Evolutionary conservation across 1,140 invertebrate genomes (phyloP), one percentile per base, ranked within the genome.

Genomic region (Druon quercuslanigerum): DNA sequence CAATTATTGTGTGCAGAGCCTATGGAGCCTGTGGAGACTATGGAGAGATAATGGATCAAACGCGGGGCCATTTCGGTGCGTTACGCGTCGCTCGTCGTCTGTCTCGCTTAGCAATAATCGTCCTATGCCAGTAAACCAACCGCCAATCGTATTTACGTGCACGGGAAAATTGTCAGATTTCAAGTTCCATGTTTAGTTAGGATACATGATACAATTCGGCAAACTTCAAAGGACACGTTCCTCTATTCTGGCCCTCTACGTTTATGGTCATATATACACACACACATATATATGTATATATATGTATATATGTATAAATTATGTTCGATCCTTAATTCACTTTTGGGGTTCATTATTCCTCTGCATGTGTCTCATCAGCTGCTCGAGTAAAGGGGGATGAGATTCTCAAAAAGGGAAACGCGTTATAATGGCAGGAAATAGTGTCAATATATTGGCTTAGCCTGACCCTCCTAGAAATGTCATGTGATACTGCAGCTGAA

Each of bases 21-120:
- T 50, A 56, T 33, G 25, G 25, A 5, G 25, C 25, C 25, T 33
- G 5, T 33, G 25, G 25, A 5, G 60, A 6, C 40, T 11, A 46
- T 46, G 40, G 40, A 46, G 57, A 71, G 77, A 83, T 79, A 79
- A 86, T 78, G 76, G 74, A 85, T 85, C 82, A 84, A 85, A 83
- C 84, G 79, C 73, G 57, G 74, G 75, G 74, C 80, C 73, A 66
- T 66, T 66, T 66, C 16, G 25, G 60, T 66, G 25, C 40, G 60
- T 40, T 66, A 66, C 60, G 25, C 20, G 60, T 66, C 25, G 33
- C n/a, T 66, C 60, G 60, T 66, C 60, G 60, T 66, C 60, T 46
- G 60, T 66, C 60, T 40, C 20, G 25, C 60, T 33, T 16, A 40
- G 25, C 60, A 16, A 40, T 66, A 66, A 66, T 66, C 60, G 19